Evolutionary conservation across 2,888 invertebrate species (phyloP).

Genomic region (Trichopria drosophilae): DNA sequence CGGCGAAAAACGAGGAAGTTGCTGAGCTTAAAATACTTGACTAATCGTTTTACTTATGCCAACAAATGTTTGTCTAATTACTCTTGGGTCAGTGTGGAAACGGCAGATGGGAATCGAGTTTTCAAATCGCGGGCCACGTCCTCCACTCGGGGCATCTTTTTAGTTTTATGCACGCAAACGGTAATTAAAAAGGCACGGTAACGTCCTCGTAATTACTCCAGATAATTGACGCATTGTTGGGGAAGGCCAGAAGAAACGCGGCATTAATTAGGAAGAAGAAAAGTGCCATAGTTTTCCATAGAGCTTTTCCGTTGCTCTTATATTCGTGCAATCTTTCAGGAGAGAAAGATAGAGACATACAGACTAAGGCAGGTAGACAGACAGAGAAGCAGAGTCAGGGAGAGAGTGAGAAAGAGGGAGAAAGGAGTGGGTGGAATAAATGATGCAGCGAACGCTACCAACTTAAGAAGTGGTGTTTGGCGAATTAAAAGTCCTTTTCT

Average conservation of each 20-base stretch:
- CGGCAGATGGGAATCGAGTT: constrained; percentile 32
- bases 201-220: constrained; percentile 37
- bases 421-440: background rate
- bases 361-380: background rate
- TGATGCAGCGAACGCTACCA: no score
- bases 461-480: no score
- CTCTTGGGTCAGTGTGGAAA: constrained; percentile 21
- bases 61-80: constrained; percentile 27
- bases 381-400: constrained; percentile 10
- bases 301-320: background rate
- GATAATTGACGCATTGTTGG: constrained; percentile 43
- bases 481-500: no score
- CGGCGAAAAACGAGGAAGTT: no score
- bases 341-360: constrained; percentile 3
- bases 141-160: no score
- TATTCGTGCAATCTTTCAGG: no score
- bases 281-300: constrained; percentile 16
- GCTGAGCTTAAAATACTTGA: no score
- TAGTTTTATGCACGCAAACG: constrained; percentile 26
- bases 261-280: constrained; percentile 36
- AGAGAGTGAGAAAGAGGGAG: background rate
- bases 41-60: constrained; percentile 12
- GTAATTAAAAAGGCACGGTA: constrained; percentile 36
- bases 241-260: constrained; percentile 20
- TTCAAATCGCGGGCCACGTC: constrained; percentile 21